Percentiles rank a stretch among this genome's conserved stretches.
phyloP scores from a whole-genome alignment of 2,888 invertebrate species.

The Cancer borealis region DNA sequence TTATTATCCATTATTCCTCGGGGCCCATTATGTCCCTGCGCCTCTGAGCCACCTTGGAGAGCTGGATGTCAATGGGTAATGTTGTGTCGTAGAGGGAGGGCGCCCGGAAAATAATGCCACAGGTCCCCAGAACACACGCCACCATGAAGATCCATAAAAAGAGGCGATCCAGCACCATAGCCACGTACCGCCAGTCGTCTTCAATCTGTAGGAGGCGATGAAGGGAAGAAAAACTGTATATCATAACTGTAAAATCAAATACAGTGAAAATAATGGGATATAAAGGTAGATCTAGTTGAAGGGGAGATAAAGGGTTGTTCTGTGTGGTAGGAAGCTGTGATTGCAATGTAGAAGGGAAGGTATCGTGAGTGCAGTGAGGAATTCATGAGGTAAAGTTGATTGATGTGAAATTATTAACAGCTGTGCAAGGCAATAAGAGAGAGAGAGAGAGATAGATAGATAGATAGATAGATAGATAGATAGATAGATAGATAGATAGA shows the following conservation, averaged over 20 bases:
- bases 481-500: no score
- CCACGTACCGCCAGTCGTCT: slow-evolving; percentile 98
- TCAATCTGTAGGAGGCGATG: slow-evolving; percentile 85
- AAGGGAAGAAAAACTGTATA: neutral
- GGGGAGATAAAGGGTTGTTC: no score
- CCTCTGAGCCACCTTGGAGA: slow-evolving; percentile 77
- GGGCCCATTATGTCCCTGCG: slow-evolving; percentile 76
- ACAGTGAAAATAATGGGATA: neutral
- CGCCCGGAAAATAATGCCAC: slow-evolving; percentile 94
- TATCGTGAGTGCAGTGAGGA: no score
- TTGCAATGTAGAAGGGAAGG: no score
- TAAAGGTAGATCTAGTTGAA: neutral
- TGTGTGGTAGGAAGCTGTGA: no score
- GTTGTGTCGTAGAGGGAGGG: slow-evolving; percentile 93
- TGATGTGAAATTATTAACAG: no score
- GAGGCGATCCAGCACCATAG: slow-evolving; percentile 94
- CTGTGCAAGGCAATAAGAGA: no score
- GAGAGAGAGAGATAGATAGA: no score
- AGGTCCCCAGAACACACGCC: slow-evolving; percentile 92
- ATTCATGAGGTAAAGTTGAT: no score
- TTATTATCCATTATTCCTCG: slow-evolving; percentile 76
- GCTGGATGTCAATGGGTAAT: slow-evolving; percentile 86
- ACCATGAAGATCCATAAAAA: slow-evolving; percentile 96
- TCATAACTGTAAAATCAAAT: neutral
- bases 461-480: no score